These are phyloP conservation scores for Pempheris klunzingeri DNA, from an alignment of 2,797 vertebrate species.

Conservation along the genomic window DNA sequence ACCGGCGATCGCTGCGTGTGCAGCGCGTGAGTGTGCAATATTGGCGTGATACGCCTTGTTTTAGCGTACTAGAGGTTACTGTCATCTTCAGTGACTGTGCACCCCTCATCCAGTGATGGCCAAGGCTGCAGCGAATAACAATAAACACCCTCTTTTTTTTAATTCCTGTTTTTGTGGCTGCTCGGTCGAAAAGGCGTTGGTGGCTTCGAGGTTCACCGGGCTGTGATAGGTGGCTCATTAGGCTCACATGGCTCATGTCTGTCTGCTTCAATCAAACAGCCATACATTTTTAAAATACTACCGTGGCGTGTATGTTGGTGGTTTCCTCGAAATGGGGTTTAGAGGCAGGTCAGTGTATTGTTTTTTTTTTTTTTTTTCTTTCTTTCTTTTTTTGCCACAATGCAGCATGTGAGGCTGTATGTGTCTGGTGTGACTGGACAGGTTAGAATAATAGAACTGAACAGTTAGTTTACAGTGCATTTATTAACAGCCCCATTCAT, in stretches of 20 bases:
- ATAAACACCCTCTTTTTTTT: background rate
- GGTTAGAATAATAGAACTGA: conserved; percentile 37
- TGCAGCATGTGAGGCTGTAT: conserved; percentile 41
- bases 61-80: background rate
- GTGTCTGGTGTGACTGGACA: conserved; percentile 35
- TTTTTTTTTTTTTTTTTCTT: background rate
- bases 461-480: conserved; percentile 11
- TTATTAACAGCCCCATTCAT: background rate
- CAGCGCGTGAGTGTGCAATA: conserved; percentile 22
- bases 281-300: conserved; percentile 50
- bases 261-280: conserved; percentile 38
- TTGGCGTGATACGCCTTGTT: conserved; percentile 30
- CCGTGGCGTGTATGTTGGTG: background rate
- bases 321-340: conserved; percentile 11
- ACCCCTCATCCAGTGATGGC: background rate
- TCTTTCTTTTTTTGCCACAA: background rate
- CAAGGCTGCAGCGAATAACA: conserved; percentile 25
- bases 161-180: conserved; percentile 18
- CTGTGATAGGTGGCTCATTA: conserved; percentile 42
- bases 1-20: conserved; percentile 70
- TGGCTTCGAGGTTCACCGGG: conserved; percentile 67
- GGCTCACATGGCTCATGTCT: conserved; percentile 69
- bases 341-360: conserved; percentile 17
- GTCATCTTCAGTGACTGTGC: background rate
- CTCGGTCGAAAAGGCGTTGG: conserved; percentile 77